Evolutionary conservation across 2,797 vertebrate genomes (phyloP), one percentile per base, ranked within the genome.

Genomic region (Acanthiza pusilla): DNA sequence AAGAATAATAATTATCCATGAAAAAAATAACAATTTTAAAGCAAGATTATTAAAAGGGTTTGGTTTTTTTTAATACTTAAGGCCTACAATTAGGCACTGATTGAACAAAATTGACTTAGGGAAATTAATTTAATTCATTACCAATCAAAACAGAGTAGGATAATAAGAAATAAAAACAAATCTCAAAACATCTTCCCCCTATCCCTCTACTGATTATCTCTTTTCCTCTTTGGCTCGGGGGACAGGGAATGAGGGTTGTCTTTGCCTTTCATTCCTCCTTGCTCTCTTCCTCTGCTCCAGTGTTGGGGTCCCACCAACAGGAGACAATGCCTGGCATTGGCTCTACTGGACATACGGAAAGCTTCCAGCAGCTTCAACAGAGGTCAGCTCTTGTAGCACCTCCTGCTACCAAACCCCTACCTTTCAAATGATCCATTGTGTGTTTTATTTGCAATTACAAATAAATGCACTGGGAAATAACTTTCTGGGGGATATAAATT

Each of bases 201-300:
- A 3, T 29, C 16, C 6, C 12, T 42, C 19, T 51, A 14, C 16
- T 3, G 18, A 34, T 18, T 81, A 11, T 5, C 6, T 72, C 19
- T 78, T 57, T 16, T 7, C 21, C 6, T 2, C 7, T 53, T 23
- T 21, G 10, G 29, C 11, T 7, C 11, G 7, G 3, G 4, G 5
- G 2, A 8, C 0, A 2, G 8, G 16, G 11, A 71, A 15, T 23
- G 6, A 3, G 19, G 10, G 0, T 9, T 76, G 2, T 34, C 16
- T 63, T 20, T 63, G 18, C 11, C 1, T 0, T 8, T 43, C 3
- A 8, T 62, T 67, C 23, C 34, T 78, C 8, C 5, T 68, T 40
- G 43, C 5, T 7, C 9, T 73, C 13, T 58, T 21, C 13, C 27
- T 11, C 9, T 63, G 5, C 26, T 50, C 26, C 32, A 51, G 5